Base-by-base conservation (phyloP, 2,888 invertebrate species). In the Erynnis tages region DNA sequence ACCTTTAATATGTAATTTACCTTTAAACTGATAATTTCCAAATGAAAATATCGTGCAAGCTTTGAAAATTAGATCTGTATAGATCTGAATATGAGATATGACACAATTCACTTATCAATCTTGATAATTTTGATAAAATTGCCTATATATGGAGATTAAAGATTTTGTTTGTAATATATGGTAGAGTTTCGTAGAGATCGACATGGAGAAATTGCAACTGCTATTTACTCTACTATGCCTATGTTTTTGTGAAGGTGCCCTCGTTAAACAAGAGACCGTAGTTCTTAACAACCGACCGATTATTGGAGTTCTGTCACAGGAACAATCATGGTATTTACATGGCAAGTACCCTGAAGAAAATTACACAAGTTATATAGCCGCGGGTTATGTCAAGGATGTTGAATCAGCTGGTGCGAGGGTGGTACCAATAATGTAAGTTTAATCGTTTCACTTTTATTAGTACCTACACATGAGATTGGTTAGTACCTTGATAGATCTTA, bases 391-490 rank as follows among this genome's bases (percentile, higher is more conserved):
- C 1, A 97, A 97, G 76, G 96, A 92, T 79, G 77, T 97, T 10
- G 97, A 98, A 84, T 92, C 94, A 43, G 93, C 95, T 5, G 97
- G 97, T 6, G 97, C 95, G 7, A 91, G 96, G 65, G 97, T 94
- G 0, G 93, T 96, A 8, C 97, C 96, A 0, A 93, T 96, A 69
- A 91, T 94, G 96, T 96, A 79, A 90, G 91, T 87, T n/a, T 17
- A 1, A 10, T 30, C 21, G 5, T 21, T 21, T 4, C 21, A 21
- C 5, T n/a, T n/a, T n/a, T n/a, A n/a, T n/a, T n/a, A n/a, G n/a
- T n/a, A n/a, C n/a, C n/a, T n/a, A n/a, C n/a, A n/a, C n/a, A n/a
- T n/a, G n/a, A n/a, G n/a, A n/a, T n/a, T n/a, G n/a, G n/a, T n/a
- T n/a, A n/a, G n/a, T n/a, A n/a, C n/a, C n/a, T n/a, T n/a, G n/a